Base-by-base conservation (phyloP, 1,140 invertebrate genomes). In the Ostrea denselamellosa region DNA sequence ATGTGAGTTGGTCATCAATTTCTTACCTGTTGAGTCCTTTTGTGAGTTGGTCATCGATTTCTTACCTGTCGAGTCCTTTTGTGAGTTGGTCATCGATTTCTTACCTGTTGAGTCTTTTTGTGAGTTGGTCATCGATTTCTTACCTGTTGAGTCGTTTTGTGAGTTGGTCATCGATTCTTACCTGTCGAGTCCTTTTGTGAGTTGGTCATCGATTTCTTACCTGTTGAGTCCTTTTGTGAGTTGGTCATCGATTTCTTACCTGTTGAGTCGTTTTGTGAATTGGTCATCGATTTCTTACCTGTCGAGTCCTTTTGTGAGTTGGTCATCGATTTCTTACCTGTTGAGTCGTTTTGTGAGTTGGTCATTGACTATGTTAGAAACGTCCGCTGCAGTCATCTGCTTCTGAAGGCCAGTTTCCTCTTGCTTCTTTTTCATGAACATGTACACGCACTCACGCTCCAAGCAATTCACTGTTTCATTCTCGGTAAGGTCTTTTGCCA, bases 391-490 rank as follows among this genome's bases (percentile, higher is more conserved):
- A 25, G 68, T 77, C 9, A 77, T 77, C 25, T 25, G 68, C 28
- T 25, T 77, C 14, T 34, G 22, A 3, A 25, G 25, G 25, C 28
- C 68, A 28, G 12, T 14, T 77, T 77, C 68, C 12, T 77, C 68
- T 34, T 12, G 25, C 28, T 77, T 77, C 68, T 77, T 77, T 77
- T 77, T 77, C 68, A 77, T 77, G 28, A 77, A 77, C 25, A 77
- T 28, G 28, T 77, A 77, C 9, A 77, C 68, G 12, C 68, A 77
- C 14, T 77, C 68, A 14, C 68, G 9, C 68, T 77, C 68, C 28
- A 77, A 12, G 25, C 28, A 25, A 14, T 25, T 77, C 28, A 77
- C 5, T 12, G 28, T 28, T 77, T 77, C 68, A 77, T 34, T 77
- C 5, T 77, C 68, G 8, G 5, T 77, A 3, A 77, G 14, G 2